A percentile compares a stretch with the other conserved stretches of the same genome.
These are phyloP conservation scores for Melanotaenia pygmaea DNA, from an alignment of 2,797 vertebrate genomes.

Conservation along the genomic window DNA sequence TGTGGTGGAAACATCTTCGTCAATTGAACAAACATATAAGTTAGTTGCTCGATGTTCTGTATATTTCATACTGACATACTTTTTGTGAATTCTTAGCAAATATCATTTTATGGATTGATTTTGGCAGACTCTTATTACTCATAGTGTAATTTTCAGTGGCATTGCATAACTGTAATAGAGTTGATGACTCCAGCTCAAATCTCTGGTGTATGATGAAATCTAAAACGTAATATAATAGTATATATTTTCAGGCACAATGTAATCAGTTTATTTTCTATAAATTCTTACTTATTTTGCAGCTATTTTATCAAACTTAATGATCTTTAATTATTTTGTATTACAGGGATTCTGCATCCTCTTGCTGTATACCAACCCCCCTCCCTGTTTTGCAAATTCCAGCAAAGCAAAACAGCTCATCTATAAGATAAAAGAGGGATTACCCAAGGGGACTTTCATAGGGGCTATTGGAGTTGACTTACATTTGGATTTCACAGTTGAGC, in stretches of 20 bases:
- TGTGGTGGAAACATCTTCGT: constrained; percentile 9
- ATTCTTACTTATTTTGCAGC: background rate
- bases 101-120: constrained; percentile 6
- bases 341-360: constrained; percentile 86
- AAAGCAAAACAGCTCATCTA: constrained; percentile 94
- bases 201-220: constrained; percentile 8
- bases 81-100: constrained; percentile 3
- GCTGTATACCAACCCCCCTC: constrained; percentile 89
- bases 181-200: constrained; percentile 11
- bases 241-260: background rate
- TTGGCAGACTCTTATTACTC: background rate
- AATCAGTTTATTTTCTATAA: background rate
- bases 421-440: constrained; percentile 95
- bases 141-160: background rate
- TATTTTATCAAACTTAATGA: constrained; percentile 34
- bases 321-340: constrained; percentile 61
- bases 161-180: background rate
- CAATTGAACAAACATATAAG: background rate
- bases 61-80: background rate
- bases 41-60: background rate
- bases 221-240: constrained; percentile 10
- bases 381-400: constrained; percentile 92
- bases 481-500: constrained; percentile 81
- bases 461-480: constrained; percentile 90
- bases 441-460: constrained; percentile 91